Conservation (phyloP, 2,113 vertebrate genomes). For the Gavia stellata region DNA sequence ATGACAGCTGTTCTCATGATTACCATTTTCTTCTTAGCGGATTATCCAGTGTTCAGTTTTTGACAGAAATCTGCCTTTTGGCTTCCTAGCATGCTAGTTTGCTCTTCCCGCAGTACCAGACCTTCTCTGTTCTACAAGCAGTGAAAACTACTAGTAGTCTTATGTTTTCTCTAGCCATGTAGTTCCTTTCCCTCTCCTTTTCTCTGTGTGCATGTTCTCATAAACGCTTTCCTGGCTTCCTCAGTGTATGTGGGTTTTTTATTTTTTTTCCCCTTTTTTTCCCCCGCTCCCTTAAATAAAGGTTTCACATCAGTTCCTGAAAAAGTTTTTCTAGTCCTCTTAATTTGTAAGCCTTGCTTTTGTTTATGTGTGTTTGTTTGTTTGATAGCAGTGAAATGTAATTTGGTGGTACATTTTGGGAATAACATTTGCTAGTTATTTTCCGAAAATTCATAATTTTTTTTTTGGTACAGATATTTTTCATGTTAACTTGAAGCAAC, state of each 20-base stretch:
- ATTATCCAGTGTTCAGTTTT: background rate
- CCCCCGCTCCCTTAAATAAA: background rate
- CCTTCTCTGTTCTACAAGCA: background rate
- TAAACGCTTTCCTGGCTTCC: background rate
- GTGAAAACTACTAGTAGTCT: background rate
- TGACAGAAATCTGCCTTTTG: background rate
- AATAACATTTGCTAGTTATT: background rate
- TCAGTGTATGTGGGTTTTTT: background rate
- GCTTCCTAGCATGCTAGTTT: background rate
- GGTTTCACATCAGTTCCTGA: background rate
- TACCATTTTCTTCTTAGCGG: background rate
- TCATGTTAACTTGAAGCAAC: background rate
- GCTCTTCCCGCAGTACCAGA: background rate
- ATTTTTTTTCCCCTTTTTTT: too few relatives aligned
- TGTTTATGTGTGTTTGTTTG: background rate
- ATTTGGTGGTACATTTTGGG: background rate
- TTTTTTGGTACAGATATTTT: background rate
- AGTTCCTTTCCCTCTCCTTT: background rate
- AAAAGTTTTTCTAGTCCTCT: background rate
- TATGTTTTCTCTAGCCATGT: background rate
- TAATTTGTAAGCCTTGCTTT: background rate
- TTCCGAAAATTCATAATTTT: background rate
- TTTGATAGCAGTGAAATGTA: background rate
- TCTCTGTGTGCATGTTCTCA: background rate
- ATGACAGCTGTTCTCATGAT: background rate